phyloP scores from a whole-genome alignment of 1,140 invertebrate species.

The Philaenus spumarius region DNA sequence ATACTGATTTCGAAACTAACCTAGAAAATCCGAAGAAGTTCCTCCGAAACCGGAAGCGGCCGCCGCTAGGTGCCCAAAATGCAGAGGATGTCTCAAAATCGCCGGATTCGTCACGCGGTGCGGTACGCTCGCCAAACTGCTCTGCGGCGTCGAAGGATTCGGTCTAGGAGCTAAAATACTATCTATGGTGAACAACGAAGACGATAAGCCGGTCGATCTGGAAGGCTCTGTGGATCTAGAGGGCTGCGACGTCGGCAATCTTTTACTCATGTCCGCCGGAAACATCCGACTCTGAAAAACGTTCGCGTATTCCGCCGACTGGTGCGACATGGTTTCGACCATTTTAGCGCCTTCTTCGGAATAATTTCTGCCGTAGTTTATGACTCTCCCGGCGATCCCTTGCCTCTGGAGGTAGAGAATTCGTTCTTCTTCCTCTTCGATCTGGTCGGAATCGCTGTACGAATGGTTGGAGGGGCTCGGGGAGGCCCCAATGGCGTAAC shows the following conservation, averaged over 20 bases:
- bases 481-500: background rate
- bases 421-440: background rate
- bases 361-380: too few species aligned
- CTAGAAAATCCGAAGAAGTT: conserved; percentile 63
- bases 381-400: background rate
- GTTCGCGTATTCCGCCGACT: background rate
- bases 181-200: conserved; percentile 72
- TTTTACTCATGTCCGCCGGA: conserved; percentile 3
- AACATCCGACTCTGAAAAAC: background rate
- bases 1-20: conserved; percentile 52
- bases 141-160: conserved; percentile 39
- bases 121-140: conserved; percentile 46
- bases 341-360: background rate
- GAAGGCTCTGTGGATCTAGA: conserved; percentile 6
- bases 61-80: conserved; percentile 47
- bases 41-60: conserved; percentile 48
- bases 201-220: conserved; percentile 41
- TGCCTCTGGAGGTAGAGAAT: background rate
- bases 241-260: background rate
- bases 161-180: conserved; percentile 62
- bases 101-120: conserved; percentile 44
- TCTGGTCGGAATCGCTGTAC: conserved; percentile 7
- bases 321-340: background rate
- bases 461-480: conserved; percentile 2
- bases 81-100: conserved; percentile 46